These are phyloP conservation scores for Gymnothorax javanicus DNA, from an alignment of 2,797 vertebrate species.

Conservation along the genomic window DNA sequence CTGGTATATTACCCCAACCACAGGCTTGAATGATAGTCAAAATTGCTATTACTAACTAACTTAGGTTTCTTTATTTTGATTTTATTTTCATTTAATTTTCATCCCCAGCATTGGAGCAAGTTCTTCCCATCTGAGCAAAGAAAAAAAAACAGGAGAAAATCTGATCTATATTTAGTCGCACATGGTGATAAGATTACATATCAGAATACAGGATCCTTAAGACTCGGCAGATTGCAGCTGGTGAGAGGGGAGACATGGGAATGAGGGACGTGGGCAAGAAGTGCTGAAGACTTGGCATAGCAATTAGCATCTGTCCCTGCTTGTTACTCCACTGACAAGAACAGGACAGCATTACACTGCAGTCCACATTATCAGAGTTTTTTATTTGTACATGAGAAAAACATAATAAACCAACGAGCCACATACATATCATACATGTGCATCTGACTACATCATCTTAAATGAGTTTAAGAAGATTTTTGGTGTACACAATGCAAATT, in stretches of 20 bases:
- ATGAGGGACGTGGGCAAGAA: slow-evolving; percentile 64
- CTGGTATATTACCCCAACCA: neutral
- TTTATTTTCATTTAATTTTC: neutral
- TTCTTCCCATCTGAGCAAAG: neutral
- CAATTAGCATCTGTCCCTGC: slow-evolving; percentile 74
- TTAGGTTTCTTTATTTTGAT: neutral
- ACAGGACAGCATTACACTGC: slow-evolving; percentile 8
- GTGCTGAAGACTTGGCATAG: slow-evolving; percentile 67
- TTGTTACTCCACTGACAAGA: slow-evolving; percentile 56
- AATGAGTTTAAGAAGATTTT: neutral
- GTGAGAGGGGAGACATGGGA: slow-evolving; percentile 47
- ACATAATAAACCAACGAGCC: neutral
- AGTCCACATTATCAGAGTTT: neutral
- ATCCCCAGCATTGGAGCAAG: neutral
- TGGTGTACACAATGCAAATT: neutral
- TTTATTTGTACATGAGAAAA: neutral
- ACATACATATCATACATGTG: neutral
- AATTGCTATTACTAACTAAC: neutral
- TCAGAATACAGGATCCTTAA: slow-evolving; percentile 72
- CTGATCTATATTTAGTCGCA: slow-evolving; percentile 78
- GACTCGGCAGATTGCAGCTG: slow-evolving; percentile 78
- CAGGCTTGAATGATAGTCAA: neutral
- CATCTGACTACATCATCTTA: neutral
- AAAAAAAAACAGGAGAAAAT: slow-evolving; percentile 26
- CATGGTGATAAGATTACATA: slow-evolving; percentile 75